Percentiles rank a stretch among this genome's conserved stretches.
These are phyloP conservation scores for Hemicrepidius hirtus DNA, from an alignment of 2,888 invertebrate species.

Conservation along the genomic window DNA sequence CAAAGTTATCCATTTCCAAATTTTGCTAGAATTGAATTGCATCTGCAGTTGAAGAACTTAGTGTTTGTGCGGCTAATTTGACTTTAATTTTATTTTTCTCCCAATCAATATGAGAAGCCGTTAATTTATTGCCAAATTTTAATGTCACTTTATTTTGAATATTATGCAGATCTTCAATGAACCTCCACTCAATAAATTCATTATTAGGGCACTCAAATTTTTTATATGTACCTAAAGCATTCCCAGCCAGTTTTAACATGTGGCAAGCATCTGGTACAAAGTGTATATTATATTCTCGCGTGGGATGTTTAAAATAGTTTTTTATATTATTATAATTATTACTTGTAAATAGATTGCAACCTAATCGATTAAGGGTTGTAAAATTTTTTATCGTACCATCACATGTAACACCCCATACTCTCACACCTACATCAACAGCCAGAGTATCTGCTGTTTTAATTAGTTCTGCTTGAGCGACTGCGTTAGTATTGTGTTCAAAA, in stretches of 20 bases:
- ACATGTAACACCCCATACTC: constrained; percentile 2
- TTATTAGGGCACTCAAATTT: neutral
- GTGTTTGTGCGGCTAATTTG: constrained; percentile 48
- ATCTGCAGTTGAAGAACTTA: constrained; percentile 51
- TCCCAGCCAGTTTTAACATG: no score
- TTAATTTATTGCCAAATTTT: constrained; percentile 42
- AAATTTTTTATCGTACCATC: neutral
- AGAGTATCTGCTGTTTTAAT: constrained; percentile 2
- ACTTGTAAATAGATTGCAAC: neutral
- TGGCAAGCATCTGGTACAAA: neutral
- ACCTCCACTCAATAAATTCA: neutral
- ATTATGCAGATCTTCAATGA: constrained; percentile 2
- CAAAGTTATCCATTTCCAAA: constrained; percentile 28
- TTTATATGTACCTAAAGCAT: neutral
- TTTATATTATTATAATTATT: neutral
- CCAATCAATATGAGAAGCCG: constrained; percentile 41
- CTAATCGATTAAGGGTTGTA: neutral
- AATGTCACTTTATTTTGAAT: constrained; percentile 44
- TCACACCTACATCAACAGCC: neutral
- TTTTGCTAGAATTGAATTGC: constrained; percentile 40
- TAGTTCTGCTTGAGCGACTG: neutral
- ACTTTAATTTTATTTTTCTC: constrained; percentile 52
- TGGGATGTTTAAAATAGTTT: neutral
- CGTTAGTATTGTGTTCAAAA: neutral
- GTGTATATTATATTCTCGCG: neutral